Base-by-base conservation (phyloP, 2,797 vertebrate genomes). In the Enteromius afrohamiltoni region DNA sequence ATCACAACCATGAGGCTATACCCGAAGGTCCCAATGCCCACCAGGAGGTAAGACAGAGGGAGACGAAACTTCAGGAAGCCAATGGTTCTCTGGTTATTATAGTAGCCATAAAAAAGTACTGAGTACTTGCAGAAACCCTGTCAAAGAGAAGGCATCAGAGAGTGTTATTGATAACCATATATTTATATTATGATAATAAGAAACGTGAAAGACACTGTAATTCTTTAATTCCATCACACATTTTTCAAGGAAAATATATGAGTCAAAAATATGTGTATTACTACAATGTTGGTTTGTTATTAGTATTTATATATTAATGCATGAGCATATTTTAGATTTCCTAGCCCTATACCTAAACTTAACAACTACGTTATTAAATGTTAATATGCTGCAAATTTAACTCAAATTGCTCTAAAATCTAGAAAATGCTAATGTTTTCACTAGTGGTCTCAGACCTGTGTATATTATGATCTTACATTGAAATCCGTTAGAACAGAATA, bases 1-100 rank as follows among this genome's bases (percentile, higher is more conserved):
- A 99, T 99, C 83, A 99, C 96, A 21, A 98, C 96, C 96, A 98
- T 98, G 88, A 99, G 91, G 91, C 98, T 99, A 92, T 99, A 99
- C 90, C 98, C 97, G 0, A 99, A 99, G 10, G 96, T 93, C 3
- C 98, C 97, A 84, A 99, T 93, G 60, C 97, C 98, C 34, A 99
- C 98, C 97, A 98, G 93, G 85, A 99, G 97, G 92, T 99, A 99
- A 0, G 98, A 97, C 93, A 99, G 95, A 1, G 98, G 98, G 64
- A 99, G 89, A 85, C 98, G 93, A 92, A 97, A 99, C 92, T 97
- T 96, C 90, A 99, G 91, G 93, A 97, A 93, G 31, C 98, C 98
- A 0, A 99, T 96, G 79, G 97, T 97, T 91, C 98, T 93, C 92
- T 99, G 97, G 93, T 95, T 86, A 77, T 97, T 97, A 93, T 99